phyloP scores from a whole-genome alignment of 2,888 invertebrate genomes.

The Leptodirus hochenwartii region DNA sequence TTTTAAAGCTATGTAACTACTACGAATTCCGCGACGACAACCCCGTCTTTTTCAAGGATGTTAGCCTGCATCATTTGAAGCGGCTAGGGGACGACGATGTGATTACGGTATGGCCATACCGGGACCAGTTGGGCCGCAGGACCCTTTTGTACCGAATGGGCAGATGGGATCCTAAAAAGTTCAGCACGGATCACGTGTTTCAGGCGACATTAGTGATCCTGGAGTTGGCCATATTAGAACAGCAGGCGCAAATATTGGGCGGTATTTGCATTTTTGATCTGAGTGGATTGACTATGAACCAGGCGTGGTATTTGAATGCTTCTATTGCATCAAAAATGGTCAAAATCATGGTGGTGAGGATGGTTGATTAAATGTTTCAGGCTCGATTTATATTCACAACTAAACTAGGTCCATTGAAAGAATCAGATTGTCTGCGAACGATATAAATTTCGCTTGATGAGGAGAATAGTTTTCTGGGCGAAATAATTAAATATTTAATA shows the following conservation, averaged over 20 bases:
- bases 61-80: conserved; percentile 43
- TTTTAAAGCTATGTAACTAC: conserved; percentile 52
- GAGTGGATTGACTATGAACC: conserved; percentile 46
- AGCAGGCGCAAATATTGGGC: conserved; percentile 54
- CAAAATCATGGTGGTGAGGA: conserved; percentile 49
- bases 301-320: conserved; percentile 57
- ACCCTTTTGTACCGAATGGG: conserved; percentile 55
- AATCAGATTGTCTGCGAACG: no score
- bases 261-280: conserved; percentile 63
- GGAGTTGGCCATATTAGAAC: conserved; percentile 58
- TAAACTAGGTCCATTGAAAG: no score
- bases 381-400: not conserved
- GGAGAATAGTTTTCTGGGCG: no score
- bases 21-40: conserved; percentile 57
- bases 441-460: no score
- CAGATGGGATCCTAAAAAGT: conserved; percentile 54
- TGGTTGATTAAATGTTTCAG: conserved; percentile 15
- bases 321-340: conserved; percentile 46
- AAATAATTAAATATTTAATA: no score
- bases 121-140: conserved; percentile 54
- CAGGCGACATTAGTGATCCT: conserved; percentile 49
- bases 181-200: conserved; percentile 49
- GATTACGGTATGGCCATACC: conserved; percentile 55
- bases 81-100: conserved; percentile 48
- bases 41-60: conserved; percentile 44